Evolutionary conservation across 2,888 invertebrate species (phyloP), one percentile per base, ranked within the genome.

Genomic region (Drosophila rellima): DNA sequence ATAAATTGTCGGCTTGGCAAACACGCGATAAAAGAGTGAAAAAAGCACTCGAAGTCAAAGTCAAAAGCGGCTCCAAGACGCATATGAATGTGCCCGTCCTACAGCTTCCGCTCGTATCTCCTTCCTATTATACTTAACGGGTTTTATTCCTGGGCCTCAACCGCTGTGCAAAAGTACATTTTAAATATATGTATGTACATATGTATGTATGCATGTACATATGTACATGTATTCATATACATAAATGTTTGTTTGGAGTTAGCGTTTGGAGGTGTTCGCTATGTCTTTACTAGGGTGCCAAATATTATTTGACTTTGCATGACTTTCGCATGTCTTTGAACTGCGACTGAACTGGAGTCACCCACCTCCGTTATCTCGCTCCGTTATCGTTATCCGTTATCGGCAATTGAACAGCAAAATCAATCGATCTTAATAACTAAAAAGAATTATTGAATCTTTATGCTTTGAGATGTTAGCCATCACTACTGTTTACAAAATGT

Each of bases 241-340:
- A n/a, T 64, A 70, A 81, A 81, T 81, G 63, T 70, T 71, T 60
- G 44, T 57, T 44, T 31, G 56, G 44, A 47, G 61, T 39, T 59
- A 35, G 31, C 23, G 20, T 39, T 64, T 10, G 39, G 17, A 60
- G 65, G 23, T 56, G 29, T 31, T 39, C 13, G 17, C 37, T 61
- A 57, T 65, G 69, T 54, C 40, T 68, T 60, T 64, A 55, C 59
- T 68, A 57, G 80, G 70, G 74, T 78, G 74, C 62, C 51, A 70
- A 62, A 75, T 83, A 78, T 83, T 83, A 83, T 83, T 81, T 83
- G 78, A 81, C 84, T 80, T 80, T 83, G 72, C 78, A 67, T 78
- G 80, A 80, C 80, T 81, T 81, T 80, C 74, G 81, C 55, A 65
- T 81, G 75, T 78, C 84, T 83, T 80, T 81, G 70, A 81, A 78